Conservation (phyloP, 2,797 vertebrate species). For the Catamblyrhynchus diadema region DNA sequence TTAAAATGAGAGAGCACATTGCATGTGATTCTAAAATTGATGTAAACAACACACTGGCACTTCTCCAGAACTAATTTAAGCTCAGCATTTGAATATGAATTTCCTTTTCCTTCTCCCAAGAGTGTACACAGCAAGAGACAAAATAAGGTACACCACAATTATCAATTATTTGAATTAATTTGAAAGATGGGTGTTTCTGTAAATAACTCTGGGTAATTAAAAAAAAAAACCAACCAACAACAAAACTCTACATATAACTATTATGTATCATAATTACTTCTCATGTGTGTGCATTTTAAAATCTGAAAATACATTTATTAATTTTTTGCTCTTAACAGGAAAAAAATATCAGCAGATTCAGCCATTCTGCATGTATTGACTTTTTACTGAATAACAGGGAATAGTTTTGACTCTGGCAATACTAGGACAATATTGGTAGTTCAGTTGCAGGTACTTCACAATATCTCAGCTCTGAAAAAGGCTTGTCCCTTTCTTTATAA, state of each 20-base stretch:
- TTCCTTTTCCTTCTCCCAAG: constrained; percentile 52
- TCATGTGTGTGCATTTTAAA: background rate
- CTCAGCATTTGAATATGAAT: constrained; percentile 58
- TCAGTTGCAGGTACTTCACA: background rate
- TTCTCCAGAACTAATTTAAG: constrained; percentile 63
- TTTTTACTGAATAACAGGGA: background rate
- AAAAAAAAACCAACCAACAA: background rate
- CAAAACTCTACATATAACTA: background rate
- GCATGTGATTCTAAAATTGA: constrained; percentile 49
- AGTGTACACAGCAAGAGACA: background rate
- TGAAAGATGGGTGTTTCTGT: background rate
- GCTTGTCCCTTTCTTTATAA: background rate
- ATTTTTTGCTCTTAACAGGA: background rate
- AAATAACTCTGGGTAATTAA: constrained; percentile 16
- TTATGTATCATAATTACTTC: background rate
- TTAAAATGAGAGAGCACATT: constrained; percentile 56
- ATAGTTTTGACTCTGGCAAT: background rate
- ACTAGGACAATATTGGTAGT: background rate
- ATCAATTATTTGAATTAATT: constrained; percentile 8
- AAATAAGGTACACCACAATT: constrained; percentile 37
- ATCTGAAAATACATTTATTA: background rate
- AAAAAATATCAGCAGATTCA: background rate
- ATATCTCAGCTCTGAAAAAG: background rate
- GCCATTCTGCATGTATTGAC: background rate
- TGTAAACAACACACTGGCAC: constrained; percentile 36